phyloP scores from a whole-genome alignment of 2,888 invertebrate genomes.

The Brachylomia viminalis region DNA sequence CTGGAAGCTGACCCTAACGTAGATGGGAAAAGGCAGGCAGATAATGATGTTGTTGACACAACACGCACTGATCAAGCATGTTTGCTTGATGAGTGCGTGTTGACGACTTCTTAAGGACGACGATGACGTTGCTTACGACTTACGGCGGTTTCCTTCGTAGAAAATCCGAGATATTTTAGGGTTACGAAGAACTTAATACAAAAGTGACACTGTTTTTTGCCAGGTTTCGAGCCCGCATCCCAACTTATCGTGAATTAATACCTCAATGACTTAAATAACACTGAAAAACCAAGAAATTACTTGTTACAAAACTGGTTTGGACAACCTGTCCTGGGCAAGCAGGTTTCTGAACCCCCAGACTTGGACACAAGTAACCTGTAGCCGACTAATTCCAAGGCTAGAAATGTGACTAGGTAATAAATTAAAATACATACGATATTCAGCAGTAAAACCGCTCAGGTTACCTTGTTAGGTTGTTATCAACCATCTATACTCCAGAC shows the following conservation, averaged over 20 bases:
- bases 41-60: no score
- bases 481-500: slow-evolving; percentile 41
- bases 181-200: no score
- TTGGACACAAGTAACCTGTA: neutral
- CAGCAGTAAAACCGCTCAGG: slow-evolving; percentile 19
- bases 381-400: slow-evolving; percentile 20
- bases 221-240: neutral
- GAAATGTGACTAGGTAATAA: slow-evolving; percentile 35
- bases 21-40: no score
- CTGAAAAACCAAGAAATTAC: neutral
- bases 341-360: slow-evolving; percentile 18
- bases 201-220: neutral
- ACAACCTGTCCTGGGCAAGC: slow-evolving; percentile 22
- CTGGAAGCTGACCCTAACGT: no score
- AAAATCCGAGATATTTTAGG: neutral
- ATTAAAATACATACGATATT: slow-evolving; percentile 40
- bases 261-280: neutral
- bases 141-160: neutral
- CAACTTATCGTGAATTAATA: neutral
- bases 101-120: neutral
- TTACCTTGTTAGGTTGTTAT: slow-evolving; percentile 44
- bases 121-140: no score
- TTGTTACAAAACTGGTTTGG: neutral
- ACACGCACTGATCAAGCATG: neutral
- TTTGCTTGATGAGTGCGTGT: neutral